Evolutionary conservation across 1,140 invertebrate species (phyloP), one percentile per base, ranked within the genome.

Genomic region (Danaus melanippus): DNA sequence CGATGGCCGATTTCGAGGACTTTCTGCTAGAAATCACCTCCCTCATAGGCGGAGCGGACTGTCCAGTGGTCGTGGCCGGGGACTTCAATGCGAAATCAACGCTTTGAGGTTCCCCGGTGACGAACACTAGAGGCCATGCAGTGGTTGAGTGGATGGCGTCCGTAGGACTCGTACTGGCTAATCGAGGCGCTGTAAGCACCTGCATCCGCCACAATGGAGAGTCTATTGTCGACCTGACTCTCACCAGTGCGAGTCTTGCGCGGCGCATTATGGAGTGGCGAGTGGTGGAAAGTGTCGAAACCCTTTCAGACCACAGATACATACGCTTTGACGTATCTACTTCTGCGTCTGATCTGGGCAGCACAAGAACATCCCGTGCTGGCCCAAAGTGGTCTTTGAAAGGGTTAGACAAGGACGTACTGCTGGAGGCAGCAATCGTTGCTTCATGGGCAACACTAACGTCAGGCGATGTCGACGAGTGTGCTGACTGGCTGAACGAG

Each of bases 271-370:
- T 12, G 5, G 54, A 47, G 0, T 77, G 74, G 74, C 42, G 59
- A 12, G 69, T 79, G 1, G 60, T 61, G 7, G 62, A 73, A 39
- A 62, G 71, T 0, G 41, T 66, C 15, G 65, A 60, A n/a, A 71
- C 73, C 0, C 60, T 67, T 0, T 79, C 74, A 9, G 71, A 82
- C 45, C 71, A 79, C 45, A 67, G 66, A 12, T 64, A 74, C 47
- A 76, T 82, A 8, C 42, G 40, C 0, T 50, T 67, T 1, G 15
- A 15, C 15, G 15, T 15, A 15, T 15, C 15, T 15, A 15, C 15
- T 15, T 15, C 15, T 15, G 15, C 15, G 15, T 15, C 15, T 15
- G 15, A 15, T 15, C 3, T 15, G 15, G 15, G 15, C 15, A 1
- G 15, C 15, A 15, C 15, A 15, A 15, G 1, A 15, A 15, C 15